These are phyloP conservation scores for Eucriotettix oculatus DNA, from an alignment of 2,888 invertebrate genomes.

Conservation along the genomic window DNA sequence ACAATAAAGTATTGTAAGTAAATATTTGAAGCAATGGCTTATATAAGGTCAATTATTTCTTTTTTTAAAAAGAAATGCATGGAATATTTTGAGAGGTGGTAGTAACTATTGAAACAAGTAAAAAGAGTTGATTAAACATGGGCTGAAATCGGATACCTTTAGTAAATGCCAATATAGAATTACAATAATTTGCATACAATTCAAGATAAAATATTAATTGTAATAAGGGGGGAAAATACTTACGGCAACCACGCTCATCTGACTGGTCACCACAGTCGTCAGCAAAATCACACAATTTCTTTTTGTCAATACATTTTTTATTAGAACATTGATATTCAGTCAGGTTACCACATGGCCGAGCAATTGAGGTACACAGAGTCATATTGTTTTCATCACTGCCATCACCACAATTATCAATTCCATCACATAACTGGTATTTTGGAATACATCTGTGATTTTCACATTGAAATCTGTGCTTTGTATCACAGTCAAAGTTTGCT, in stretches of 20 bases:
- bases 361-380: slow-evolving; percentile 65
- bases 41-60: no score
- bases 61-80: no score
- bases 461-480: slow-evolving; percentile 73
- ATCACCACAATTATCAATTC: slow-evolving; percentile 84
- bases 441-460: slow-evolving; percentile 76
- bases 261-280: slow-evolving; percentile 84
- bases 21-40: no score
- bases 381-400: slow-evolving; percentile 92
- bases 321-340: slow-evolving; percentile 80
- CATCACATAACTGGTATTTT: slow-evolving; percentile 77
- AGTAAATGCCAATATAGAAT: no score
- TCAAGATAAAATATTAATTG: no score
- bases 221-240: slow-evolving; percentile 20
- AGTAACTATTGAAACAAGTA: no score
- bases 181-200: no score
- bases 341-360: slow-evolving; percentile 57
- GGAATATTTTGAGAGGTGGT: no score
- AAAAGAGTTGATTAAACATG: no score
- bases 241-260: slow-evolving; percentile 79
- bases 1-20: no score
- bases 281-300: slow-evolving; percentile 70
- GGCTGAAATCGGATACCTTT: no score
- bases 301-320: slow-evolving; percentile 61
- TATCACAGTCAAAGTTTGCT: slow-evolving; percentile 73